Base-by-base conservation (phyloP, 2,113 vertebrate species). In the Onychorhynchus coronatus region DNA sequence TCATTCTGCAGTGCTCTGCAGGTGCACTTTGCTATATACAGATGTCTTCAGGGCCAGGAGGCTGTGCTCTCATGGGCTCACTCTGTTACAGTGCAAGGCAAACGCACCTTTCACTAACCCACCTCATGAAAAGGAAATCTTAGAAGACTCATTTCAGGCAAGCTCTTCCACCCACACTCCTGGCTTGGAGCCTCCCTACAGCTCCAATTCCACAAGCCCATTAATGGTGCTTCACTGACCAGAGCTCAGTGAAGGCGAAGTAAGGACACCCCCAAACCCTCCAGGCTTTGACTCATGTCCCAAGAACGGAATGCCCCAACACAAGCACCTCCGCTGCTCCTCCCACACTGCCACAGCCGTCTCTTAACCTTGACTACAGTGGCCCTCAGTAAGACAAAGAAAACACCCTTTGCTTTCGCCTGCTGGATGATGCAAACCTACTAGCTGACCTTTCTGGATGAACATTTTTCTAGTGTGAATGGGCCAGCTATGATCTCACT, bases 401-500 rank as follows among this genome's bases (percentile, higher is more conserved):
- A 87, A 96, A 92, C 81, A 79, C 72, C 86, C 91, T 91, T 81
- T 91, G 70, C 85, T 82, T 81, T 94, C 0, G 75, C 88, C 86
- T 62, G 55, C 18, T 79, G 91, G 81, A 93, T 93, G 94, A 96
- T 94, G 89, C 85, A 93, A 95, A 93, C 88, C 95, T 85, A 92
- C 91, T 87, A 78, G 65, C 74, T 95, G 96, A 97, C 95, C 92
- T 96, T 97, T 97, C 90, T 94, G 95, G 90, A 93, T 89, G 90
- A 96, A 96, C 91, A 91, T 94, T 85, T 97, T 97, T 92, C 93
- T 92, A 96, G 93, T 91, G 95, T 95, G 91, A 96, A 95, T 91
- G 92, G 88, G 91, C 93, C 94, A 95, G 91, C 96, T 93, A 97
- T 98, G 97, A 97, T 94, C 95, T 97, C 96, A 97, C 96, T 96